Base-by-base conservation (phyloP, 2,113 vertebrate genomes). In the Poecilia latipinna region DNA sequence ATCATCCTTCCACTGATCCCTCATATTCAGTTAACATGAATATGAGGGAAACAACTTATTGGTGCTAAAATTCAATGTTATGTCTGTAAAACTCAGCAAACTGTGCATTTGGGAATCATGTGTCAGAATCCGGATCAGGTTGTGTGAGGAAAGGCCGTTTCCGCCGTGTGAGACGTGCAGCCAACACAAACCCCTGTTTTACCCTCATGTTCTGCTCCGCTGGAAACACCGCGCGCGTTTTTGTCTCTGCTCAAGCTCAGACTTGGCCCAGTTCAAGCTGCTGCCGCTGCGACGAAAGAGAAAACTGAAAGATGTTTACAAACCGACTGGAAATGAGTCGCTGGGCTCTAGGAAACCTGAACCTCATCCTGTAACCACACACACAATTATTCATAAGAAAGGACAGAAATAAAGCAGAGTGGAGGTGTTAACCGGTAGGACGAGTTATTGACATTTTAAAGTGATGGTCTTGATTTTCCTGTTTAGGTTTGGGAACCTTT, bases 161-260 rank as follows among this genome's bases (percentile, higher is more conserved):
- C 82, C 61, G n/a, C 77, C 48, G 70, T 19, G 80, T 85, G 32
- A 60, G 71, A 78, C 61, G 33, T 44, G 78, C 22, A 65, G 73
- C 61, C 82, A 57, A 77, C 15, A 82, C 73, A 70, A 35, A 35
- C 68, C 72, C 83, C 68, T 74, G 42, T 76, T 70, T 22, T 22
- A 61, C 85, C 88, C 83, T 74, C 4, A 83, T 89, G 89, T 86
- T 83, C 74, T 74, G 88, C 88, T 86, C 88, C 37, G 82, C 73
- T 70, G 82, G 70, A 33, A 35, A 68, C 8, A 42, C 72, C 33
- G 63, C 39, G 86, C 39, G 84, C 82, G 79, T 67, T 39, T 75
- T 78, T 44, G 60, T 65, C 77, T 79, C 78, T 82, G 61, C 68
- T 72, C 83, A 65, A 68, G 82, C 79, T 91, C 74, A 54, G 42